A percentile compares a stretch with the other conserved stretches of the same genome.
These are phyloP conservation scores for Riparia riparia DNA, from an alignment of 2,113 vertebrate species.

Conservation along the genomic window DNA sequence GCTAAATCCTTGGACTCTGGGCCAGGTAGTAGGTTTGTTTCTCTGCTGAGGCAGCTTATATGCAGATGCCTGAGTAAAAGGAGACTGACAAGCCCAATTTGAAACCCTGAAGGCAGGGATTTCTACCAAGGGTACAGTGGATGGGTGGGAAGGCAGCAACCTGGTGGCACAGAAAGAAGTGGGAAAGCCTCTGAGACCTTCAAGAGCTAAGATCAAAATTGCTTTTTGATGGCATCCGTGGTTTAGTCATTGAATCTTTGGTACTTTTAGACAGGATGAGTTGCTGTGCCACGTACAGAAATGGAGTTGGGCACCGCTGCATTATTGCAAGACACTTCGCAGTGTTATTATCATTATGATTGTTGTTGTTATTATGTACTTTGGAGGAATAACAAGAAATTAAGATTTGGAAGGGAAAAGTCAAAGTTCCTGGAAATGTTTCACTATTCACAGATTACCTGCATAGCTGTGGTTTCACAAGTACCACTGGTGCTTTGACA, in stretches of 20 bases:
- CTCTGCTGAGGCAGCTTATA: neutral
- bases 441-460: neutral
- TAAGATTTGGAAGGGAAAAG: neutral
- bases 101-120: neutral
- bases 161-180: neutral
- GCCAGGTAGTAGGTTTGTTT: neutral
- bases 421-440: conserved; percentile 23
- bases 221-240: neutral
- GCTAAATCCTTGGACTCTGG: conserved; percentile 40
- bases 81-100: neutral
- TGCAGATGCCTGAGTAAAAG: neutral
- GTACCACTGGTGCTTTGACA: neutral
- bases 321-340: neutral
- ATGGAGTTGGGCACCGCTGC: neutral
- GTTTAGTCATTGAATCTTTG: neutral
- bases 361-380: neutral
- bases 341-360: neutral
- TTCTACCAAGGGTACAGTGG: neutral
- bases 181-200: neutral
- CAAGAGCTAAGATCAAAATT: neutral
- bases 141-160: neutral
- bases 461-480: conserved; percentile 23
- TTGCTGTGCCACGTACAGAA: neutral
- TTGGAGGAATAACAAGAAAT: neutral
- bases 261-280: neutral